Base-by-base conservation (phyloP, 2,888 invertebrate species). In the Xestoiulus laeticollis region DNA sequence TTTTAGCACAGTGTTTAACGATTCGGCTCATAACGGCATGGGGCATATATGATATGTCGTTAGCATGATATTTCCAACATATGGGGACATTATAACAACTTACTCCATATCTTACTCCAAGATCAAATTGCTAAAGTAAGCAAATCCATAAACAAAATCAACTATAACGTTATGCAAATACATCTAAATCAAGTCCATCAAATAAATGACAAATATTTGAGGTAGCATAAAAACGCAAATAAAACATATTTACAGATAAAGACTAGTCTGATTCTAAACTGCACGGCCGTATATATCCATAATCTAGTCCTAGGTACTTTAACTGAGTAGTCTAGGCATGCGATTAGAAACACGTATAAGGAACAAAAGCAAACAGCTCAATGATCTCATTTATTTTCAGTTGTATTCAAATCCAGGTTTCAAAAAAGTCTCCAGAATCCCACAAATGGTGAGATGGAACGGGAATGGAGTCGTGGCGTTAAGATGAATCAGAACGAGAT, bases 401-500 rank as follows among this genome's bases (percentile, higher is more conserved):
- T 26, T 26, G 68, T 12, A 68, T 26, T 68, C 12, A 68, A 68
- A 68, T 26, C 26, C 26, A 1, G 59, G 59, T 59, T 59, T 68
- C 68, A 26, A 26, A 14, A 26, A 26, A 26, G 68, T 68, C 68
- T 68, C 68, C 10, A 26, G 26, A 68, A 26, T 68, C 26, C 68
- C 68, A 26, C 26, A 12, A 68, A 68, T 26, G 68, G 22, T n/a
- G 5, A 59, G 22, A 59, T 8, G 59, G 22, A 22, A 59, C 22
- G 59, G n/a, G 22, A 59, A n/a, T 59, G 8, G 59, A 59, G 59
- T 22, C n/a, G 53, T 22, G 22, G 5, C 59, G 8, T 26, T 59
- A 59, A 59, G 59, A 59, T 59, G 59, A 59, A 59, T n/a, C 59
- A n/a, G 26, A 68, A 68, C 12, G 68, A 68, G 68, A 68, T 22